Conservation (phyloP, 2,797 vertebrate species). For the Propithecus perrieri region DNA sequence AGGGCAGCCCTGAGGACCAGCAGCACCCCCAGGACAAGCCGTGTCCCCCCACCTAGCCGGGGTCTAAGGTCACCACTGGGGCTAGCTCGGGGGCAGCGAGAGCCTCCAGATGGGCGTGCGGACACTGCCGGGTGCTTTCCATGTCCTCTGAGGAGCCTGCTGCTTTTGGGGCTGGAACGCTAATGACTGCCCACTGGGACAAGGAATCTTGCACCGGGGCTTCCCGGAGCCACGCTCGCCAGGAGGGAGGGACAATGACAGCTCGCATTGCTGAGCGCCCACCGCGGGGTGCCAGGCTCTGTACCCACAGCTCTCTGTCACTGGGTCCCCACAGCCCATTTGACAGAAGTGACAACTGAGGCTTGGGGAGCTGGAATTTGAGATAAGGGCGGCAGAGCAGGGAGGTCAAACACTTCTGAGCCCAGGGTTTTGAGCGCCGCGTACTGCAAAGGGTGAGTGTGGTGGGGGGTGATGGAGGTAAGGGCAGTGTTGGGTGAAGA, state of each 20-base stretch:
- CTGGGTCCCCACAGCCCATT: accelerated
- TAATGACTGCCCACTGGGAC: neutral
- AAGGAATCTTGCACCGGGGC: neutral
- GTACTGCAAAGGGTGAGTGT: too few relatives aligned
- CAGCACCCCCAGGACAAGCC: neutral
- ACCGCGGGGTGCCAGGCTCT: accelerated
- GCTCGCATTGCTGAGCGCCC: accelerated
- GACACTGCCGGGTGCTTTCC: neutral
- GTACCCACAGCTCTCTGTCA: neutral
- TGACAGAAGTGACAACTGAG: neutral
- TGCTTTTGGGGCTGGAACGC: neutral
- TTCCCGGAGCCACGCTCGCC: neutral
- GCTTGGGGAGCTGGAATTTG: neutral
- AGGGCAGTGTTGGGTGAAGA: accelerated
- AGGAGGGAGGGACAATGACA: neutral
- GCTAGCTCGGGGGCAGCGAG: accelerated
- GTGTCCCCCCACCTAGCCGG: neutral
- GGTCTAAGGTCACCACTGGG: accelerated
- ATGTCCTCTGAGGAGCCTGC: neutral
- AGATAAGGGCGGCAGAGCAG: accelerated
- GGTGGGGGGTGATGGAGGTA: accelerated
- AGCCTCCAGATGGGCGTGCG: too few relatives aligned
- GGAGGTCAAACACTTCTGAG: neutral
- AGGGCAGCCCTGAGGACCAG: neutral
- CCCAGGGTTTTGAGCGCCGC: accelerated